phyloP scores from a whole-genome alignment of 2,797 vertebrate species.

The Parauchenoglanis punctatus region DNA sequence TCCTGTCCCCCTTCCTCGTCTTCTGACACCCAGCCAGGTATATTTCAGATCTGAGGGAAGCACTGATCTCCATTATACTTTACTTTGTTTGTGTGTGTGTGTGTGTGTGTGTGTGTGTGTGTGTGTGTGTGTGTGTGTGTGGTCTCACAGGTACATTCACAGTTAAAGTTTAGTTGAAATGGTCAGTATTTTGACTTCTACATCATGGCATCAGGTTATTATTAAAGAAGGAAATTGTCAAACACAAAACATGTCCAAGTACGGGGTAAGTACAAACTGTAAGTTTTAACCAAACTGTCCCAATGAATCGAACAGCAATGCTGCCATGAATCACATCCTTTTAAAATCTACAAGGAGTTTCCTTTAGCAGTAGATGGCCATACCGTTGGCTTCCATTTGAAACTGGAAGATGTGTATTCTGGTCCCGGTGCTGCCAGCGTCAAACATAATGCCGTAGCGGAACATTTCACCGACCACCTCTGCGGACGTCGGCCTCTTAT shows the following conservation, averaged over 20 bases:
- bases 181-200: background rate
- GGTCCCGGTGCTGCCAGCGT: conserved; percentile 94
- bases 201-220: background rate
- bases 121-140: background rate
- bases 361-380: background rate
- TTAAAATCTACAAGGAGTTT: background rate
- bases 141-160: too few species aligned
- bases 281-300: background rate
- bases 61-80: background rate
- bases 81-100: background rate
- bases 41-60: background rate
- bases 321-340: background rate
- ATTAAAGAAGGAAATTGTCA: background rate
- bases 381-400: conserved; percentile 79
- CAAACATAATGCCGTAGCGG: conserved; percentile 93
- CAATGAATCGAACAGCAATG: background rate
- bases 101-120: background rate
- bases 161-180: background rate
- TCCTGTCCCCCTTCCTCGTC: background rate
- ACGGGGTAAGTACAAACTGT: background rate
- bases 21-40: background rate
- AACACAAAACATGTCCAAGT: background rate
- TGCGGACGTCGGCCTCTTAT: background rate
- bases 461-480: conserved; percentile 52
- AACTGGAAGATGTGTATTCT: conserved; percentile 92